Conservation (phyloP, 1,140 invertebrate species). For the Drosophila setifemur region DNA sequence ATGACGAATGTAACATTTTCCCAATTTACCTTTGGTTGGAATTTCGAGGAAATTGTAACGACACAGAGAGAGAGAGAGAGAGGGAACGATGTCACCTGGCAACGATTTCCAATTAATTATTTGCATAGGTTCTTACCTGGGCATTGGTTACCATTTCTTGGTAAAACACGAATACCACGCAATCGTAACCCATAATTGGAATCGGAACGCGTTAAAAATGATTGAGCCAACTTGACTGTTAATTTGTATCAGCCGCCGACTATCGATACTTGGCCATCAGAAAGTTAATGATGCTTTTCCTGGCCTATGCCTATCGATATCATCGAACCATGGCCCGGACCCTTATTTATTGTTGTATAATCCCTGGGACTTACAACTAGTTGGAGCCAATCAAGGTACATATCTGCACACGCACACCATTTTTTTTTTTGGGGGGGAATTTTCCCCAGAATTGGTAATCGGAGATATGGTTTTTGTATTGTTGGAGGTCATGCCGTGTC, state of each 20-base stretch:
- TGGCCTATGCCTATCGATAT: conserved; percentile 19
- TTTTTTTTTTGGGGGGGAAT: too few species aligned
- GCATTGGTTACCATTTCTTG: conserved; percentile 1
- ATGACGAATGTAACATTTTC: conserved; percentile 18
- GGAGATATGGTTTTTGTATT: too few species aligned
- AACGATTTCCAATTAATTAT: conserved; percentile 39
- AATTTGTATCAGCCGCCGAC: conserved; percentile 8
- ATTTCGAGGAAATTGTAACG: conserved; percentile 19
- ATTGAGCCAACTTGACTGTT: conserved; percentile 30
- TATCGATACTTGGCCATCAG: conserved; percentile 25
- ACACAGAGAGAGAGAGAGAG: background rate
- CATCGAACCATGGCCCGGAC: background rate
- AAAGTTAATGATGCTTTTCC: conserved; percentile 27
- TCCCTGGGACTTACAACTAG: background rate
- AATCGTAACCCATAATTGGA: conserved; percentile 7
- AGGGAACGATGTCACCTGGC: too few species aligned
- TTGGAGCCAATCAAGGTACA: background rate
- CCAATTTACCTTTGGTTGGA: background rate
- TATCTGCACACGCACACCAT: conserved; percentile 27
- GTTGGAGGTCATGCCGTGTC: conserved; percentile 44
- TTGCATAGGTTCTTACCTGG: conserved; percentile 8
- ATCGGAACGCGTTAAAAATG: conserved; percentile 10
- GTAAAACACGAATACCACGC: conserved; percentile 10
- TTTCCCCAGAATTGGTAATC: conserved; percentile 1
- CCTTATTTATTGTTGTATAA: conserved; percentile 19